phyloP scores from a whole-genome alignment of 2,888 invertebrate genomes.

The Drepana falcataria region DNA sequence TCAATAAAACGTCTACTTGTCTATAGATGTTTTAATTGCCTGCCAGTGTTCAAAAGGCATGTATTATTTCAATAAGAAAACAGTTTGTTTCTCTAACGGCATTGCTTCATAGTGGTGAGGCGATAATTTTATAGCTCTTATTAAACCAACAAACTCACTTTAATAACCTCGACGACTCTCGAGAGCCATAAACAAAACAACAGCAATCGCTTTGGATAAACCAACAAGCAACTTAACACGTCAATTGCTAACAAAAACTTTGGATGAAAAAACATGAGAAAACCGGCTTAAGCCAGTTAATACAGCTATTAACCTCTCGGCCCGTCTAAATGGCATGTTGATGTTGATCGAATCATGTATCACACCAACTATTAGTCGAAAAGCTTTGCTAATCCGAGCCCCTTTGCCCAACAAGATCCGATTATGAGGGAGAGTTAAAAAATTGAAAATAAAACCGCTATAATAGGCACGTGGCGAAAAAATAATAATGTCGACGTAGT shows the following conservation, averaged over 20 bases:
- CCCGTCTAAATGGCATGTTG: slow-evolving; percentile 58
- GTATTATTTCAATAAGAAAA: not conserved
- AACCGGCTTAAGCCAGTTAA: slow-evolving; percentile 17
- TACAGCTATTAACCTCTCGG: slow-evolving; percentile 52
- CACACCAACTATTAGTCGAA: slow-evolving; percentile 17
- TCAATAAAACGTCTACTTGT: no score
- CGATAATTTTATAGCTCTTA: not conserved
- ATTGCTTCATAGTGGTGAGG: not conserved
- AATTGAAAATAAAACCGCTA: slow-evolving; percentile 49
- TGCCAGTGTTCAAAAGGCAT: no score
- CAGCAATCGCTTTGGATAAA: not conserved
- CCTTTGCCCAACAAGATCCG: slow-evolving; percentile 39
- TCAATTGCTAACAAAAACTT: not conserved
- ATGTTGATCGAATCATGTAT: slow-evolving; percentile 66
- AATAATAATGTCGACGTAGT: slow-evolving; percentile 67
- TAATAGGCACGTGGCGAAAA: slow-evolving; percentile 66
- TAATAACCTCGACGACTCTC: not conserved
- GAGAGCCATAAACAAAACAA: not conserved
- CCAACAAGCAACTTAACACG: not conserved
- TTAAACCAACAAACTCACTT: not conserved
- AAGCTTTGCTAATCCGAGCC: slow-evolving; percentile 39
- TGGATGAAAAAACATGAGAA: not conserved
- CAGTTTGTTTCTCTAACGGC: not conserved
- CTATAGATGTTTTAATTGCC: no score
- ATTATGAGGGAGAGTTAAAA: slow-evolving; percentile 53